Evolutionary conservation across 2,888 invertebrate species (phyloP).

Genomic region (Desoria tigrina): DNA sequence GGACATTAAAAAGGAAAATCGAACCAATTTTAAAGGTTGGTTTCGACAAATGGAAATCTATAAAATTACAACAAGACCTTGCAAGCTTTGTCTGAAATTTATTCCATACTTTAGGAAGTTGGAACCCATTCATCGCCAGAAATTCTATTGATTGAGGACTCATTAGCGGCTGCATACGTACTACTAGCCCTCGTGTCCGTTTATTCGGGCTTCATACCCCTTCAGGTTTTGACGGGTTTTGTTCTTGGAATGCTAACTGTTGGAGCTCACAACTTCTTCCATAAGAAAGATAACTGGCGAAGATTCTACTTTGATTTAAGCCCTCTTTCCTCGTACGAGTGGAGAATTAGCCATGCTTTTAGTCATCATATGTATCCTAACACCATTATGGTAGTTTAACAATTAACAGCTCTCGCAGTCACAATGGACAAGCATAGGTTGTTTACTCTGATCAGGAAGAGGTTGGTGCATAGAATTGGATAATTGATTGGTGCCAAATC

Average conservation of each 20-base stretch:
- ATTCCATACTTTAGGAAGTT: slow-evolving; percentile 31
- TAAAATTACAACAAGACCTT: too few relatives aligned
- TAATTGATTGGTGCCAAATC: too few relatives aligned
- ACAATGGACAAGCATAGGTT: too few relatives aligned
- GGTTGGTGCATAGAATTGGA: too few relatives aligned
- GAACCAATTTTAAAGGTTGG: slow-evolving; percentile 46
- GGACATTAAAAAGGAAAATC: slow-evolving; percentile 49
- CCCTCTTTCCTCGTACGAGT: slow-evolving; percentile 52
- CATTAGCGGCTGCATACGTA: slow-evolving; percentile 30
- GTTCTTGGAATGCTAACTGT: slow-evolving; percentile 40
- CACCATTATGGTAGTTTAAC: slow-evolving; percentile 27
- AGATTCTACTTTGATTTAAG: slow-evolving; percentile 54
- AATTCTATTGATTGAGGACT: slow-evolving; percentile 41
- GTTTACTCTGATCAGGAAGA: slow-evolving; percentile 31
- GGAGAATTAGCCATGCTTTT: slow-evolving; percentile 53
- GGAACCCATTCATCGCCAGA: slow-evolving; percentile 44
- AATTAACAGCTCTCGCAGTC: too few relatives aligned
- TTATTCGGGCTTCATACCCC: slow-evolving; percentile 12
- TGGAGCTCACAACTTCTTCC: slow-evolving; percentile 54
- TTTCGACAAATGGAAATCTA: too few relatives aligned
- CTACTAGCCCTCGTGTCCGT: slow-evolving; percentile 26
- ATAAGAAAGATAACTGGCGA: slow-evolving; percentile 53
- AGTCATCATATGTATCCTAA: slow-evolving; percentile 55
- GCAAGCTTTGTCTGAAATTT: too few relatives aligned
- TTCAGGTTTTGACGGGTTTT: slow-evolving; percentile 40